Base-by-base conservation (phyloP, 2,113 vertebrate genomes). In the Carassius carassius region DNA sequence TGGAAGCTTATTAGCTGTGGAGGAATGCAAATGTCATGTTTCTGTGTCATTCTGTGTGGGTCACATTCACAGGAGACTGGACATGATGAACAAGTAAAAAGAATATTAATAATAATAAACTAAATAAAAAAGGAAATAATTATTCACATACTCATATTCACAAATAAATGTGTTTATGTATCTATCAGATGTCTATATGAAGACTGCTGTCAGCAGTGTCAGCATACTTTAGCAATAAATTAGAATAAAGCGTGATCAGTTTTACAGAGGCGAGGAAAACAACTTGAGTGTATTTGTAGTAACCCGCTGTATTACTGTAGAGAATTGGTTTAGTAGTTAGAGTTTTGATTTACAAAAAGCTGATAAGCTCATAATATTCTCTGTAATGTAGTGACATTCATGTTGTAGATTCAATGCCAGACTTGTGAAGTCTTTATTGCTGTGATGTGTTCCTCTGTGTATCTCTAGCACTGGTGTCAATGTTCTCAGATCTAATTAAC, bases 301-400 rank as follows among this genome's bases (percentile, higher is more conserved):
- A n/a, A 44, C 10, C 37, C n/a, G 11, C 7, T 76, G 73, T 25
- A 58, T 21, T 37, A 21, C 5, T 37, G 69, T 47, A 58, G 11
- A 37, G 23, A 25, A 44, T 62, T 44, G 44, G 49, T 74, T 47
- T 37, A 37, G 47, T 25, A 72, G 21, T 47, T 32, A 19, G 17
- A 72, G 47, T 70, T 80, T 63, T 80, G 0, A 49, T 13, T 81
- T 74, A 67, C 37, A 78, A 77, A 81, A 54, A 5, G 17, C 10
- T 51, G 21, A 35, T 67, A 23, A 74, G 51, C 32, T 23, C 21
- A 32, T 58, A 72, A 49, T n/a, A n/a, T n/a, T 44, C 60, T 44
- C 32, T 78, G 35, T 62, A 41, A 62, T 62, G 32, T 62, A n/a
- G 3, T 79, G 83, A 56, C 83, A 54, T 85, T n/a, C 29, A 5